These are phyloP conservation scores for Zoanthus sansibaricus DNA, from an alignment of 92 coral and sea anemone species.

Conservation along the genomic window DNA sequence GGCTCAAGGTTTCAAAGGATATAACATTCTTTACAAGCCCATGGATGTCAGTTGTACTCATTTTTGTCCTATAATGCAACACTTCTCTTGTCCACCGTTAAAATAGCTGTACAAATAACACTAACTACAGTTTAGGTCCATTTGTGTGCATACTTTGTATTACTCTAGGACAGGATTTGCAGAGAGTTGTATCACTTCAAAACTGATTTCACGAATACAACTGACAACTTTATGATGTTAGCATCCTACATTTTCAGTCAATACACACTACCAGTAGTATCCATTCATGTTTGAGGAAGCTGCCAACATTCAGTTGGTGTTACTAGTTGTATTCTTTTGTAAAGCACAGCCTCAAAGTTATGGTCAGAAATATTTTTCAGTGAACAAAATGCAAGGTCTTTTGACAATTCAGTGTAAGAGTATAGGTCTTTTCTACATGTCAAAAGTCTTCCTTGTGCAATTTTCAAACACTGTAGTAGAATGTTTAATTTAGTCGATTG, in stretches of 20 bases:
- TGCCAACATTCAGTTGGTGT: neutral
- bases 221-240: neutral
- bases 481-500: neutral
- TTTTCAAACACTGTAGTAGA: neutral
- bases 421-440: neutral
- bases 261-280: slow-evolving; percentile 3
- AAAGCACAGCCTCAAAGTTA: neutral
- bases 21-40: too few species aligned
- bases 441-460: neutral
- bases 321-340: neutral
- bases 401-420: neutral
- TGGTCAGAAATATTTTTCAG: neutral
- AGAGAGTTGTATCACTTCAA: neutral
- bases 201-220: neutral
- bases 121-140: neutral
- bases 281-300: slow-evolving; percentile 6
- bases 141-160: slow-evolving; percentile 10
- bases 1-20: too few species aligned
- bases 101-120: neutral
- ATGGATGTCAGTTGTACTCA: neutral
- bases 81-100: neutral
- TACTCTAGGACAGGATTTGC: neutral
- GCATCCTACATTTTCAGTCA: neutral
- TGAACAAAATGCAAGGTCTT: neutral
- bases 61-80: neutral